phyloP scores from a whole-genome alignment of 92 coral and sea anemone genomes.

The Epizoanthus scotinus region DNA sequence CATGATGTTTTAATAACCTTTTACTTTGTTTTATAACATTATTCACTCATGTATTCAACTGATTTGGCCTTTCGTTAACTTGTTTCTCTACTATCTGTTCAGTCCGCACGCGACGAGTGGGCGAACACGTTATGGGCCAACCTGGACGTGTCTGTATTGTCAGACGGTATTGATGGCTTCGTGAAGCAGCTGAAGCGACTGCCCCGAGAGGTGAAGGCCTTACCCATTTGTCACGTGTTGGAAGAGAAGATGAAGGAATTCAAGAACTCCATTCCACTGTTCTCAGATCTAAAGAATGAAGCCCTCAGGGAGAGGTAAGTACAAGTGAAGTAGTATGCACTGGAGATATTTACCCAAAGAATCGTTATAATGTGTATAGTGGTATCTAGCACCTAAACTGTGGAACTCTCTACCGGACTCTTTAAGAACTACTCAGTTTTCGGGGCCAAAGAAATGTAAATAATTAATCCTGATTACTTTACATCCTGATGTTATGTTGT shows the following conservation, averaged over 20 bases:
- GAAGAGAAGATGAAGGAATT: constrained; percentile 99
- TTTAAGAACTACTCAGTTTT: too few relatives aligned
- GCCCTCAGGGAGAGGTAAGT: constrained; percentile 96
- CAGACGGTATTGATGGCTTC: constrained; percentile 96
- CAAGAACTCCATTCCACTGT: constrained; percentile 96
- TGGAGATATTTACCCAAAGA: not conserved
- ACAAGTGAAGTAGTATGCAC: not conserved
- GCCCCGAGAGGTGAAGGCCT: constrained; percentile 93
- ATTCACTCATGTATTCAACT: not conserved
- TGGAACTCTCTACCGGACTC: too few relatives aligned
- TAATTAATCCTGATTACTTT: too few relatives aligned
- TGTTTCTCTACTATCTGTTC: not conserved
- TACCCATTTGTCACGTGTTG: constrained; percentile 88
- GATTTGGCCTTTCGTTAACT: not conserved
- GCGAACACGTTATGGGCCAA: constrained; percentile 99
- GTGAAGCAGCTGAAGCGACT: constrained; percentile 89
- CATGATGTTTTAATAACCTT: too few relatives aligned
- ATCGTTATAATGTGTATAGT: not conserved
- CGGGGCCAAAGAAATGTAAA: too few relatives aligned
- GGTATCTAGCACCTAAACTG: too few relatives aligned
- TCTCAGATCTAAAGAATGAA: constrained; percentile 97
- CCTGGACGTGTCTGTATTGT: constrained; percentile 90
- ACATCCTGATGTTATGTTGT: too few relatives aligned
- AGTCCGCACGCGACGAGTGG: constrained; percentile 99
- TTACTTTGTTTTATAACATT: too few relatives aligned